phyloP scores from a whole-genome alignment of 92 coral and sea anemone species.

The Heliopora coerulea region DNA sequence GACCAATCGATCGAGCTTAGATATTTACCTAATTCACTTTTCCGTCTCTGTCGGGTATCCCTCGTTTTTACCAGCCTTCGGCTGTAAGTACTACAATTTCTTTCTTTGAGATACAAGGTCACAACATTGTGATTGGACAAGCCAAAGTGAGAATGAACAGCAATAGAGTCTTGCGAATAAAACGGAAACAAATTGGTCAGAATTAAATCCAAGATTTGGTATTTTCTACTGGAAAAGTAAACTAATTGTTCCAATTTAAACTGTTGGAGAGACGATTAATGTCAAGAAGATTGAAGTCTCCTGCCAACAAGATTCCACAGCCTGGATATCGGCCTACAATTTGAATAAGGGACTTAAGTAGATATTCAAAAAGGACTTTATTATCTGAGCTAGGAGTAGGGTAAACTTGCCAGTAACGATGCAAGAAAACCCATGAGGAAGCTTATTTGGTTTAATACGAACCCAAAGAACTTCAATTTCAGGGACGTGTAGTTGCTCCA shows the following conservation, averaged over 20 bases:
- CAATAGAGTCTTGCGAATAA: neutral
- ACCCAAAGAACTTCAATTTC: too few species aligned
- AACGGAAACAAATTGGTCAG: conserved; percentile 38
- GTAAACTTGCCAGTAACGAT: too few species aligned
- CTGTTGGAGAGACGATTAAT: too few species aligned
- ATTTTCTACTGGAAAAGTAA: conserved; percentile 37
- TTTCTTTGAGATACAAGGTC: neutral
- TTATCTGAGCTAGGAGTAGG: too few species aligned
- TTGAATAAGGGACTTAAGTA: too few species aligned
- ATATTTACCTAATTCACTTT: conserved; percentile 35
- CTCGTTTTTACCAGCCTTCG: neutral
- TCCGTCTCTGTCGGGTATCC: conserved; percentile 21
- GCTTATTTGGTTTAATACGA: too few species aligned
- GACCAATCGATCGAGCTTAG: conserved; percentile 17
- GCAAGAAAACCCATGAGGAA: too few species aligned
- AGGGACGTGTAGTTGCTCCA: too few species aligned
- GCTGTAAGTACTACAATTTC: neutral
- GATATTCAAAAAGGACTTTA: too few species aligned
- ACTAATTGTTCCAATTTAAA: conserved; percentile 48
- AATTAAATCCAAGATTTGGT: conserved; percentile 47
- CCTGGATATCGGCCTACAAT: too few species aligned
- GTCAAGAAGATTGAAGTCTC: too few species aligned
- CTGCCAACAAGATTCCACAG: too few species aligned
- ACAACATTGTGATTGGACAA: conserved; percentile 39
- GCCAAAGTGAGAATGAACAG: conserved; percentile 22